Evolutionary conservation across 2,113 vertebrate species (phyloP).

Genomic region (Nesoenas mayeri): DNA sequence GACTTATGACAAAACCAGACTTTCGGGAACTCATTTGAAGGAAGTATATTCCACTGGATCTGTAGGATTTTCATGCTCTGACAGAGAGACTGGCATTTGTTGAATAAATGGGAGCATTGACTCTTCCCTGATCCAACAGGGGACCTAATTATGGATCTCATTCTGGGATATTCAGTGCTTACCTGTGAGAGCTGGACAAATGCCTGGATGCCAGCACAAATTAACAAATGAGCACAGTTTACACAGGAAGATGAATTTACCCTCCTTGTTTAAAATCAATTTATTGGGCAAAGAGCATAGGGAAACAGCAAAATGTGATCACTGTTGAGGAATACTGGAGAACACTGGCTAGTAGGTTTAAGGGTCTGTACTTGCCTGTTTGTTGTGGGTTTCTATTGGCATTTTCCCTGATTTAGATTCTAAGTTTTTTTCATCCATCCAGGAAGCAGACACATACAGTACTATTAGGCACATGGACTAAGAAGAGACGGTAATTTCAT

Average conservation of each 20-base stretch:
- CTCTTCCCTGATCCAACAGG: not conserved
- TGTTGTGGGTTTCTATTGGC: not conserved
- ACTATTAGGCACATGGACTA: not conserved
- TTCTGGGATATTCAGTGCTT: not conserved
- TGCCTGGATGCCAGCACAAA: not conserved
- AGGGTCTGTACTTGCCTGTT: not conserved
- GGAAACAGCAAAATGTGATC: not conserved
- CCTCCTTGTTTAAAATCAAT: not conserved
- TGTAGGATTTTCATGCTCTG: not conserved
- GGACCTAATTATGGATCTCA: not conserved
- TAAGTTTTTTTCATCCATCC: not conserved
- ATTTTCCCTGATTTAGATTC: not conserved
- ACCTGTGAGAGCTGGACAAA: not conserved
- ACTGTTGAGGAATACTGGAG: not conserved
- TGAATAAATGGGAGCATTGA: not conserved
- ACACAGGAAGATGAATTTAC: not conserved
- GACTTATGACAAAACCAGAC: slow-evolving; percentile 42
- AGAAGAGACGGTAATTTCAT: not conserved
- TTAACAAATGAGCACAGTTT: not conserved
- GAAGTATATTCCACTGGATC: not conserved
- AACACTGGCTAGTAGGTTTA: not conserved
- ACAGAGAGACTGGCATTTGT: not conserved
- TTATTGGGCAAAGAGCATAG: not conserved
- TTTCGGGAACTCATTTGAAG: slow-evolving; percentile 40
- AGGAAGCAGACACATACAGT: not conserved